Evolutionary conservation across 2,797 vertebrate species (phyloP).

Genomic region (Heliangelus exortis): DNA sequence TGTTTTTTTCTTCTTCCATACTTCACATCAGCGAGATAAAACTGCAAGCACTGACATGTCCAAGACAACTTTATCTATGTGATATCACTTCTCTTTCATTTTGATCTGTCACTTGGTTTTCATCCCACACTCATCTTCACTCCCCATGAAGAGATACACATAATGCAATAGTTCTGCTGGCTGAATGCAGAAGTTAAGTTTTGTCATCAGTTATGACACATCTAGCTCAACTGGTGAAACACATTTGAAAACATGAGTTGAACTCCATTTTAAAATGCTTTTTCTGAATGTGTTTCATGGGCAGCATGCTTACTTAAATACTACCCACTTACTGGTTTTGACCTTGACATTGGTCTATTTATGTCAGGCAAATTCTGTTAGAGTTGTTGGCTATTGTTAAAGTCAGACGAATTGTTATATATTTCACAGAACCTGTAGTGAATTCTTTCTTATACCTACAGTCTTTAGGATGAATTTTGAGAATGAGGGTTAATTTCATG

Average conservation of each 20-base stretch:
- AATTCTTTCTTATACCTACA: background rate
- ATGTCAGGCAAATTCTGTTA: background rate
- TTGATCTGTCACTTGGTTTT: constrained; percentile 61
- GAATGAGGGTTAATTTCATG: background rate
- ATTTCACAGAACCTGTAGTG: background rate
- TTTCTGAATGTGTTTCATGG: background rate
- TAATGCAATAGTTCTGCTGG: background rate
- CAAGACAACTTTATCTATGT: constrained; percentile 59
- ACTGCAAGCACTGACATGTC: constrained; percentile 47
- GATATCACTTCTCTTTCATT: constrained; percentile 59
- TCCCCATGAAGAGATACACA: background rate
- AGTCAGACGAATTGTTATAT: background rate
- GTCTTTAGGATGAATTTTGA: background rate
- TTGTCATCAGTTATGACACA: background rate
- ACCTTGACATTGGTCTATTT: background rate
- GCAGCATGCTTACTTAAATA: background rate
- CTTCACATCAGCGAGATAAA: constrained; percentile 65
- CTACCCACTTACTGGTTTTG: background rate
- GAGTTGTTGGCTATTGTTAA: background rate
- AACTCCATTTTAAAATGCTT: background rate
- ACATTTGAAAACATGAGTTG: background rate
- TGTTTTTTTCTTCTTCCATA: constrained; percentile 70
- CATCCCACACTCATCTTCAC: constrained; percentile 26
- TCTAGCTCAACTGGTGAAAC: background rate
- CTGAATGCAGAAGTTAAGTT: background rate